Conservation (phyloP, 2,888 invertebrate species). For the Noctua janthe region DNA sequence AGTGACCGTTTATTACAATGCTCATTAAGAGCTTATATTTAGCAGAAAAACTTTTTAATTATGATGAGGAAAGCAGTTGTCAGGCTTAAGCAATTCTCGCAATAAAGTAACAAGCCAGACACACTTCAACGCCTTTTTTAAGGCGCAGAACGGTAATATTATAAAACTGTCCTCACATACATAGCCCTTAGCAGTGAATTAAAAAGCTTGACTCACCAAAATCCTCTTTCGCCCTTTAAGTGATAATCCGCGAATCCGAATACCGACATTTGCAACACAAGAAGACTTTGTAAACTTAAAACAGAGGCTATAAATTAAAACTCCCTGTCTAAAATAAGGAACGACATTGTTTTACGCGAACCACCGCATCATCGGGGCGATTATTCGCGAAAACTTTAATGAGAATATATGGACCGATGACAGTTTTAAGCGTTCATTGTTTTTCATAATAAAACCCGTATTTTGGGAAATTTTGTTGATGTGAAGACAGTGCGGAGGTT, state of each 20-base stretch:
- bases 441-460: constrained; percentile 65
- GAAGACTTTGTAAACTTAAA: constrained; percentile 61
- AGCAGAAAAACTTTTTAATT: constrained; percentile 36
- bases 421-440: constrained; percentile 62
- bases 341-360: constrained; percentile 45
- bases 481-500: constrained; percentile 33
- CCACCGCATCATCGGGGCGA: constrained; percentile 52
- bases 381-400: constrained; percentile 60
- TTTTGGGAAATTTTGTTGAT: constrained; percentile 47
- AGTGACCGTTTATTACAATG: not conserved
- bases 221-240: constrained; percentile 47
- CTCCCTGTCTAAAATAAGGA: constrained; percentile 52
- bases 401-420: constrained; percentile 64
- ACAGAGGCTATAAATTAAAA: constrained; percentile 57
- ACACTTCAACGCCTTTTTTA: constrained; percentile 35
- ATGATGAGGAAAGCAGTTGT: constrained; percentile 21
- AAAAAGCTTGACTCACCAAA: constrained; percentile 56
- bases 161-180: constrained; percentile 55
- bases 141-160: constrained; percentile 40
- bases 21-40: constrained; percentile 15
- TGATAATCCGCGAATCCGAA: constrained; percentile 65
- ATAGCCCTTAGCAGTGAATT: constrained; percentile 38
- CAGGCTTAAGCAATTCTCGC: constrained; percentile 25
- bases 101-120: constrained; percentile 34
- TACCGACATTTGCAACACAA: constrained; percentile 60